Evolutionary conservation across 1,140 invertebrate genomes (phyloP).

Genomic region (Ips typographus): DNA sequence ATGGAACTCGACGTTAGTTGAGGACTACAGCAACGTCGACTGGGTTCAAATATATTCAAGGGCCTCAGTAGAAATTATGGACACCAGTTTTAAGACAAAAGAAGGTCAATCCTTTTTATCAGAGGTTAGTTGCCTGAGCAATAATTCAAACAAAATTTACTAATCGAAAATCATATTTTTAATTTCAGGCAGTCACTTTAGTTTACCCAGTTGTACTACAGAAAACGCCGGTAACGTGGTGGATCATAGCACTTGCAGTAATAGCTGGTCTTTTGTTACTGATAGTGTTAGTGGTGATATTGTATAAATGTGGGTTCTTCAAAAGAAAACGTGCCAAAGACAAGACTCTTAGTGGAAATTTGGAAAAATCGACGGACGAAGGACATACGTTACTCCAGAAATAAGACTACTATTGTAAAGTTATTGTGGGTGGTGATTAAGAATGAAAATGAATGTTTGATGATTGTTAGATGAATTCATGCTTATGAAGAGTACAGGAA

Average conservation of each 20-base stretch:
- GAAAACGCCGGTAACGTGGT: conserved; percentile 69
- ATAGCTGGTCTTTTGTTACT: conserved; percentile 78
- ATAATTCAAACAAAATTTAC: conserved; percentile 11
- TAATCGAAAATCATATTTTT: neutral
- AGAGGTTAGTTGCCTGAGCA: conserved; percentile 24
- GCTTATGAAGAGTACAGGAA: too few relatives aligned
- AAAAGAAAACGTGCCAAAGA: conserved; percentile 76
- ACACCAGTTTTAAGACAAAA: conserved; percentile 72
- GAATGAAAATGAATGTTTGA: too few relatives aligned
- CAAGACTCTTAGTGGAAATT: conserved; percentile 77
- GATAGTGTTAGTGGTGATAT: conserved; percentile 70
- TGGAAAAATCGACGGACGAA: conserved; percentile 59
- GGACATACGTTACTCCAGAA: conserved; percentile 31
- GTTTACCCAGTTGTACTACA: conserved; percentile 73
- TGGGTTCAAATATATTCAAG: conserved; percentile 77
- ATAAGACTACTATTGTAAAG: neutral
- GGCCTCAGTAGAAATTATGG: conserved; percentile 72
- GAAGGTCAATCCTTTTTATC: conserved; percentile 61
- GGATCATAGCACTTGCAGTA: conserved; percentile 81
- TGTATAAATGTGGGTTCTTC: conserved; percentile 90
- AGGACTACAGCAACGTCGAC: conserved; percentile 84
- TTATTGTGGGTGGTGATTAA: too few relatives aligned
- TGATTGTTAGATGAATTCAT: too few relatives aligned
- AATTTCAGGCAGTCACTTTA: conserved; percentile 72
- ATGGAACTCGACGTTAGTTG: conserved; percentile 88